A percentile compares a stretch with the other conserved stretches of the same genome.
Conservation (phyloP, 2,113 vertebrate species). For the human (Homo sapiens) region DNA sequence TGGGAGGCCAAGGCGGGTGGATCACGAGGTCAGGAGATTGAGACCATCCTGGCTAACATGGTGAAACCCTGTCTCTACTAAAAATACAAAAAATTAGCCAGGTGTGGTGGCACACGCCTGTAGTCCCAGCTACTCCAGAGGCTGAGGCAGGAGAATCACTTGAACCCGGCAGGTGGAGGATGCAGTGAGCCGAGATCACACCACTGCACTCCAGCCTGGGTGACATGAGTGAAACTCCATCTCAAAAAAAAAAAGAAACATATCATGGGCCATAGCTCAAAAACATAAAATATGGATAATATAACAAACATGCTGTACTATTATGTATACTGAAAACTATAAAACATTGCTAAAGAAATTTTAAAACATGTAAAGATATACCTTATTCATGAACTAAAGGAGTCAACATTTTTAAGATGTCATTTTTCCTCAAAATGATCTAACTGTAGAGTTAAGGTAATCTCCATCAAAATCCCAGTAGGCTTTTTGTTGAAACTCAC, state of each 20-base stretch:
- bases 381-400: background rate
- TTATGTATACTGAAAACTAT: background rate
- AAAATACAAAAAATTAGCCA: no score
- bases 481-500: background rate
- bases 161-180: no score
- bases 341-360: background rate
- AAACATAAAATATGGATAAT: background rate
- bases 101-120: no score
- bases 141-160: no score
- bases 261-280: background rate
- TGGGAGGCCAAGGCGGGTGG: no score
- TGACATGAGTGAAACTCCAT: background rate
- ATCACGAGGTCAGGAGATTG: no score
- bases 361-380: constrained; percentile 13
- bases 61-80: no score
- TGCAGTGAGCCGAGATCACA: no score
- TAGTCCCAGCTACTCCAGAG: no score
- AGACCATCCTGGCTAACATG: no score
- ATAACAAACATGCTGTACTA: background rate
- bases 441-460: background rate
- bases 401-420: background rate
- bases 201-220: no score
- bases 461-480: background rate
- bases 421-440: background rate
- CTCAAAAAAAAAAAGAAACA: no score